phyloP scores from a whole-genome alignment of 2,113 vertebrate species.

The Indri indri region DNA sequence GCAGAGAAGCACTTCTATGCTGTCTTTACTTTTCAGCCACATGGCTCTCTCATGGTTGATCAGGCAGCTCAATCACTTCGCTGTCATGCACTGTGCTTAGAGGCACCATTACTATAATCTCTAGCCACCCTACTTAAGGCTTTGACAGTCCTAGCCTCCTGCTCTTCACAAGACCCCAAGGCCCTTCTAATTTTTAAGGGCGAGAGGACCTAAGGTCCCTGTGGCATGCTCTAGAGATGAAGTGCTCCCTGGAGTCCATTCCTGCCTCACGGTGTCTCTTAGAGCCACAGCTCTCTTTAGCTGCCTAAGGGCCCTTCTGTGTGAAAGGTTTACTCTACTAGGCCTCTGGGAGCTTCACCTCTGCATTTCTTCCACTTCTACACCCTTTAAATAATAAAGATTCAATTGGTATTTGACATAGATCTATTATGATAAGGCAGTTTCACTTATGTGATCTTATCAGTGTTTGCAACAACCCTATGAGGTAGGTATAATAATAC shows the following conservation, averaged over 20 bases:
- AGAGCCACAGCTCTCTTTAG: not conserved
- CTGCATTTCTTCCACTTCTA: not conserved
- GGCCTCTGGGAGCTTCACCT: not conserved
- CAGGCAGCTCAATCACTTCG: not conserved
- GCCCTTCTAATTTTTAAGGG: not conserved
- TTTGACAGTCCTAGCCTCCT: not conserved
- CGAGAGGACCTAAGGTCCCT: not conserved
- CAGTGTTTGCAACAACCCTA: not conserved
- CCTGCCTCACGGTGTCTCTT: not conserved
- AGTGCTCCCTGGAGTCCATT: not conserved
- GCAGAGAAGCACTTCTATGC: not conserved
- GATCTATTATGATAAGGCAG: not conserved
- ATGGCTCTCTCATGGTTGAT: not conserved
- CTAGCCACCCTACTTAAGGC: not conserved
- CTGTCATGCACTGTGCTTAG: not conserved
- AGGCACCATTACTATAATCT: not conserved
- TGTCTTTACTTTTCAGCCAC: constrained; percentile 40
- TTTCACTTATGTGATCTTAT: not conserved
- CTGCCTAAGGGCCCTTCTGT: not conserved
- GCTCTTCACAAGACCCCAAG: not conserved
- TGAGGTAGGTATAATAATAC: not conserved
- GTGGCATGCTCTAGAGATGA: not conserved
- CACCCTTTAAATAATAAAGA: not conserved
- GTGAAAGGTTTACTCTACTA: not conserved
- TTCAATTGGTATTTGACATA: not conserved